Evolutionary conservation across 2,797 vertebrate genomes (phyloP).

Genomic region (Molothrus aeneus): DNA sequence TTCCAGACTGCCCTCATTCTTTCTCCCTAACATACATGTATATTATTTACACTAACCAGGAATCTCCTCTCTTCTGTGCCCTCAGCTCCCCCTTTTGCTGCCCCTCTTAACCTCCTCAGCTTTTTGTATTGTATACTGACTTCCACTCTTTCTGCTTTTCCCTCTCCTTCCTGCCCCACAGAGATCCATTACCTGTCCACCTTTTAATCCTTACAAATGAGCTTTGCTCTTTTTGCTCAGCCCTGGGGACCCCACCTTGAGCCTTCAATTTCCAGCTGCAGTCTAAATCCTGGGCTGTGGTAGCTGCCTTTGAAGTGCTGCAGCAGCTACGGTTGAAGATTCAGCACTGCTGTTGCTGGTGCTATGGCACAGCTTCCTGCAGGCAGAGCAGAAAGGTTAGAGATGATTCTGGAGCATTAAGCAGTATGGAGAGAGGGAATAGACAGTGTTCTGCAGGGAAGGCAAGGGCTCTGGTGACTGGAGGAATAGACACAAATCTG

Average conservation of each 20-base stretch:
- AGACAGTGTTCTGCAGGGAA: not conserved
- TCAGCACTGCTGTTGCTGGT: not conserved
- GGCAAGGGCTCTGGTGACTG: not conserved
- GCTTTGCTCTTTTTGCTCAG: conserved; percentile 37
- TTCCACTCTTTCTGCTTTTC: conserved; percentile 49
- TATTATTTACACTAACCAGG: conserved; percentile 24
- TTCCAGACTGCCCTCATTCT: conserved; percentile 26
- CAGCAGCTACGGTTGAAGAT: conserved; percentile 7
- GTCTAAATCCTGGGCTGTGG: conserved; percentile 6
- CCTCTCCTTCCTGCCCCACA: not conserved
- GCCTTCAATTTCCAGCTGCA: conserved; percentile 38
- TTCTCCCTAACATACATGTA: not conserved
- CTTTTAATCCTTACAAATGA: conserved; percentile 70
- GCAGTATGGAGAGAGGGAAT: not conserved
- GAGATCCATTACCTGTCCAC: conserved; percentile 67
- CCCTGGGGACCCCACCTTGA: not conserved
- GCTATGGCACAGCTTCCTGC: not conserved
- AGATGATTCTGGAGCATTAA: not conserved
- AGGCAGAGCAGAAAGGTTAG: not conserved
- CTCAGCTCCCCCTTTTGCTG: conserved; percentile 27
- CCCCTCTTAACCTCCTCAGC: conserved; percentile 60
- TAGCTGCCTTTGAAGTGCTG: conserved; percentile 45
- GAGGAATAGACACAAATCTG: not conserved
- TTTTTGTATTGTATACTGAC: conserved; percentile 59
- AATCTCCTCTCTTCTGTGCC: conserved; percentile 21